phyloP scores from a whole-genome alignment of 2,888 invertebrate species.

The Herminia tarsipennalis region DNA sequence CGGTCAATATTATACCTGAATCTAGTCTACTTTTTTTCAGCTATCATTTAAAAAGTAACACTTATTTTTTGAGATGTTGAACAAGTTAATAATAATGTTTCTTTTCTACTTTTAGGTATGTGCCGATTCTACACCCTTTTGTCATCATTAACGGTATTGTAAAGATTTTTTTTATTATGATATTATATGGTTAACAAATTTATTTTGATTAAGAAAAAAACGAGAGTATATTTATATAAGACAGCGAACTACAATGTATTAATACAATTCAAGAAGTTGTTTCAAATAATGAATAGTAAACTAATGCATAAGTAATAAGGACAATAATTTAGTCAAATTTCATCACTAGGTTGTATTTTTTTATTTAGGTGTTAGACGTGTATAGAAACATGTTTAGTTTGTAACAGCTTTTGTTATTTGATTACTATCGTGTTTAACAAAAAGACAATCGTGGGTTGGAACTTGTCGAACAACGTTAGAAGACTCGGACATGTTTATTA shows the following conservation, averaged over 20 bases:
- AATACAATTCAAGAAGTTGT: neutral
- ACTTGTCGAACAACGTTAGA: constrained; percentile 42
- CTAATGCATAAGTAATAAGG: constrained; percentile 13
- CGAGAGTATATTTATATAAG: constrained; percentile 34
- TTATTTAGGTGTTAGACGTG: constrained; percentile 33
- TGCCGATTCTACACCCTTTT: constrained; percentile 12
- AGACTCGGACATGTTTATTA: constrained; percentile 42
- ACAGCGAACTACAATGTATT: constrained; percentile 37
- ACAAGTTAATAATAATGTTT: neutral
- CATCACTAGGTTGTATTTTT: constrained; percentile 17
- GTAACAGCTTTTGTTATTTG: constrained; percentile 44
- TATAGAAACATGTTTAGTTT: constrained; percentile 39
- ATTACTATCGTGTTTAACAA: constrained; percentile 51
- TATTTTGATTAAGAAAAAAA: too few species aligned
- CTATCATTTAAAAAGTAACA: too few species aligned
- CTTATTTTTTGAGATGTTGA: too few species aligned
- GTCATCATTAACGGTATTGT: constrained; percentile 11
- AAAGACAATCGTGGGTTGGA: constrained; percentile 42
- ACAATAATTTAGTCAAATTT: constrained; percentile 4
- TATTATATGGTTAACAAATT: neutral
- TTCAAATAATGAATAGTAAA: constrained; percentile 1
- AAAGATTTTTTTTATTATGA: too few species aligned
- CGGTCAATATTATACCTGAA: too few species aligned
- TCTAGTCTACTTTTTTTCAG: too few species aligned
- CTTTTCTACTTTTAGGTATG: constrained; percentile 60